phyloP scores from a whole-genome alignment of 92 coral and sea anemone species.

The Hydrozoanthus gracilis region DNA sequence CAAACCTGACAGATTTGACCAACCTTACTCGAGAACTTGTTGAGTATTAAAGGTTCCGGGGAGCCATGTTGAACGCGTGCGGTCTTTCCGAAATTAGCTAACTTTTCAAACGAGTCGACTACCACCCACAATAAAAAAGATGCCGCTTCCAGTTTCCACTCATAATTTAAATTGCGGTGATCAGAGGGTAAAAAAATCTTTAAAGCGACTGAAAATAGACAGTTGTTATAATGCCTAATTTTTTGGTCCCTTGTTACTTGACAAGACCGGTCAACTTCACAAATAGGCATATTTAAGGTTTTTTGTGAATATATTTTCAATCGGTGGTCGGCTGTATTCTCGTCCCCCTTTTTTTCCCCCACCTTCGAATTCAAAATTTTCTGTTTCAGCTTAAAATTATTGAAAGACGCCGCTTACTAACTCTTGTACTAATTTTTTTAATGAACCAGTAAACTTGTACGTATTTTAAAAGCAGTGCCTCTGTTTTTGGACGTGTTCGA shows the following conservation, averaged over 20 bases:
- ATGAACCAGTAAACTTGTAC: neutral
- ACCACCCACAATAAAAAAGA: neutral
- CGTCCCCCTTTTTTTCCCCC: neutral
- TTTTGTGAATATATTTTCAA: too few relatives aligned
- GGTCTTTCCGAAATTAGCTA: neutral
- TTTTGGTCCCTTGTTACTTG: neutral
- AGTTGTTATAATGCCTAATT: neutral
- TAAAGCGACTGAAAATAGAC: neutral
- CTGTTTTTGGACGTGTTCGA: neutral
- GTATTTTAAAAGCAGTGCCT: too few relatives aligned
- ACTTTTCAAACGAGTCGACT: neutral
- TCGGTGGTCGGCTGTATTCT: too few relatives aligned
- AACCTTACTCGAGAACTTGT: neutral
- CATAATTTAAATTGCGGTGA: neutral
- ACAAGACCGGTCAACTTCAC: neutral
- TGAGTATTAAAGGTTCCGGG: neutral
- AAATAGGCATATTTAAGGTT: neutral
- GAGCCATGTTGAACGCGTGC: neutral
- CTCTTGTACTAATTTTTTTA: neutral
- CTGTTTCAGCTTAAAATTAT: neutral
- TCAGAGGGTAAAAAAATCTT: neutral
- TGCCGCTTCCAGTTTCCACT: slow-evolving; percentile 19
- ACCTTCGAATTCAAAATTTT: neutral
- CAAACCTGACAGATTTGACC: neutral
- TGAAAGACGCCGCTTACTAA: neutral